Evolutionary conservation across 2,797 vertebrate species (phyloP).

Genomic region (Apogon hyalosoma): DNA sequence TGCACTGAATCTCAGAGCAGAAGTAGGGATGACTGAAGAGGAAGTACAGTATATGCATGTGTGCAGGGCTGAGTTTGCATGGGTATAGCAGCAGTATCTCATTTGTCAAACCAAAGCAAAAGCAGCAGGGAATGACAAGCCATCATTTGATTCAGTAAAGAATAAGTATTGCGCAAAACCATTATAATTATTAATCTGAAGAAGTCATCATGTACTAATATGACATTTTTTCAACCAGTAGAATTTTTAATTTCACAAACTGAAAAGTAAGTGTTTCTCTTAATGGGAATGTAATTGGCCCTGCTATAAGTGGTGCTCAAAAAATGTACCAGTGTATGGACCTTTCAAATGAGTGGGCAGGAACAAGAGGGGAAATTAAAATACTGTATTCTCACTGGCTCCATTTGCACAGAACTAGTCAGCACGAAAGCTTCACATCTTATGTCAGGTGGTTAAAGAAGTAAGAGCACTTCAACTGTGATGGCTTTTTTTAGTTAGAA

Average conservation of each 20-base stretch:
- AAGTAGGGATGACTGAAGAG: neutral
- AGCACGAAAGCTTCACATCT: constrained; percentile 3
- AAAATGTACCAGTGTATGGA: constrained; percentile 50
- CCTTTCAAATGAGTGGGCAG: constrained; percentile 54
- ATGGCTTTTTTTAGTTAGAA: constrained; percentile 6
- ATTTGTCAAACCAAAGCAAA: constrained; percentile 27
- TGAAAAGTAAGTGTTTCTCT: constrained; percentile 42
- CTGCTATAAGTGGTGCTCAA: constrained; percentile 44
- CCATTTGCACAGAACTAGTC: constrained; percentile 13
- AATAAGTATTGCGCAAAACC: constrained; percentile 20
- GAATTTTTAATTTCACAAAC: constrained; percentile 46
- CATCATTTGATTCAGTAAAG: constrained; percentile 32
- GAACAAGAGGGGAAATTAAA: constrained; percentile 40
- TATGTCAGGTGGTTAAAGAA: constrained; percentile 17
- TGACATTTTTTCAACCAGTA: constrained; percentile 12
- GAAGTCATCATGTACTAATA: constrained; percentile 21
- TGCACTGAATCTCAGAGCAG: constrained; percentile 3
- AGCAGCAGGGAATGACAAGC: constrained; percentile 4
- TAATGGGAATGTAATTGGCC: constrained; percentile 48
- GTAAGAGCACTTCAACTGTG: neutral
- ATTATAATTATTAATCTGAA: constrained; percentile 32
- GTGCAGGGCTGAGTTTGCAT: neutral
- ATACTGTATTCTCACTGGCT: constrained; percentile 8
- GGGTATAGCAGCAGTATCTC: neutral
- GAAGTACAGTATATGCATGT: neutral